Base-by-base conservation (phyloP, 2,797 vertebrate species). In the Choloepus didactylus region DNA sequence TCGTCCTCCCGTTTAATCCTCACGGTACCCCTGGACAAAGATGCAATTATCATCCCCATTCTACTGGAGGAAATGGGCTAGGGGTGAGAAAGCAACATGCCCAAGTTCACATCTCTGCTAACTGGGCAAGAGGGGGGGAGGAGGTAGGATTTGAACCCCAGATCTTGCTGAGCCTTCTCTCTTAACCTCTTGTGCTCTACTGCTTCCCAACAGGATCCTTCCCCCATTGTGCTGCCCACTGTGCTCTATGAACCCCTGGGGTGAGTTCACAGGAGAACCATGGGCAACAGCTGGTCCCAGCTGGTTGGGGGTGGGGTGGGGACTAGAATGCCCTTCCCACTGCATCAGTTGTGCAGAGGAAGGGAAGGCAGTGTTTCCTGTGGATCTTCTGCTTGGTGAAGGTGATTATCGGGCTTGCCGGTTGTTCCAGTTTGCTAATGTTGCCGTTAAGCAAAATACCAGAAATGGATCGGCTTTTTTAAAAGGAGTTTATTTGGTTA, bases 131-230 rank as follows among this genome's bases (percentile, higher is more conserved):
- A n/a, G n/a, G n/a, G n/a, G n/a, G n/a, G n/a, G n/a, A n/a, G 27
- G 93, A 86, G 49, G 56, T 10, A 64, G 51, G 31, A 94, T 49
- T 87, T 64, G 84, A 82, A 84, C 35, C 35, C 35, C n/a, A 75
- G 51, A 21, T 15, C 44, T 83, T 6, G 51, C 80, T 46, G 89
- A 91, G 38, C 29, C 66, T 54, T 27, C 8, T 66, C 5, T 66
- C 67, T 64, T 15, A 18, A 46, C n/a, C 49, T 5, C 9, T 64
- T 64, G 56, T 59, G 76, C 16, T 80, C 46, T 79, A 2, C 27
- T 80, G 60, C 25, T 23, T 91, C 79, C 70, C 35, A 29, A 44
- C 31, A 38, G 35, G 44, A 59, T 44, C n/a, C 67, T 35, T 69
- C 38, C 60, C 35, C 16, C 49, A 44, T 15, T 0, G 15, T 49